These are phyloP conservation scores for Triops cancriformis DNA, from an alignment of 1,140 invertebrate species.

Conservation along the genomic window DNA sequence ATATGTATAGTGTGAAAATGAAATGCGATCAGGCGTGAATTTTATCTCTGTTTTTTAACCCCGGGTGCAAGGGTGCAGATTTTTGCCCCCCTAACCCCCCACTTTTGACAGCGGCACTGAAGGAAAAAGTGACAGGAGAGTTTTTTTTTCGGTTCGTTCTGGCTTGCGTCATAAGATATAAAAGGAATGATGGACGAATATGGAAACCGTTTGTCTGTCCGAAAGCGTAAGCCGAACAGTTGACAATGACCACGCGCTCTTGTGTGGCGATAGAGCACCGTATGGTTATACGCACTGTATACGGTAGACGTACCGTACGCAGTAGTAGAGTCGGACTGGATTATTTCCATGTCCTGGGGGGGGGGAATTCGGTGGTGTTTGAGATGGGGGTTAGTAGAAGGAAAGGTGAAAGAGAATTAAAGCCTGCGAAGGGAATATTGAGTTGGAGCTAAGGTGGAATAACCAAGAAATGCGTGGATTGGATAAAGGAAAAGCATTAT, in stretches of 20 bases:
- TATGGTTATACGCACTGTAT: no score
- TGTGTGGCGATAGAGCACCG: neutral
- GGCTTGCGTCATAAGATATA: neutral
- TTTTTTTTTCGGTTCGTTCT: neutral
- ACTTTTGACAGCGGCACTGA: neutral
- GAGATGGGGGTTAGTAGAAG: neutral
- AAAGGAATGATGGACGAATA: neutral
- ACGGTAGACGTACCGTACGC: no score
- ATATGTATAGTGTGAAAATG: neutral
- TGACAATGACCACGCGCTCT: slow-evolving; percentile 4
- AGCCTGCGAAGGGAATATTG: no score
- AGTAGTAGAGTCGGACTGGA: neutral
- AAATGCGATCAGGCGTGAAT: slow-evolving; percentile 13
- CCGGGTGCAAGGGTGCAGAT: neutral
- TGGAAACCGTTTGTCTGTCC: neutral
- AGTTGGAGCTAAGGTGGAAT: no score
- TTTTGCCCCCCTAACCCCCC: neutral
- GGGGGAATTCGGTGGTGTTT: no score
- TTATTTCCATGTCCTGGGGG: neutral
- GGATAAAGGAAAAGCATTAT: no score
- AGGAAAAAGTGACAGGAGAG: neutral
- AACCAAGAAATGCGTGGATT: no score
- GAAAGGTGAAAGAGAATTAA: neutral
- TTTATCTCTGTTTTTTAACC: neutral
- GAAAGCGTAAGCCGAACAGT: neutral